Evolutionary conservation across 1,140 invertebrate species (phyloP).

Genomic region (Ips typographus): DNA sequence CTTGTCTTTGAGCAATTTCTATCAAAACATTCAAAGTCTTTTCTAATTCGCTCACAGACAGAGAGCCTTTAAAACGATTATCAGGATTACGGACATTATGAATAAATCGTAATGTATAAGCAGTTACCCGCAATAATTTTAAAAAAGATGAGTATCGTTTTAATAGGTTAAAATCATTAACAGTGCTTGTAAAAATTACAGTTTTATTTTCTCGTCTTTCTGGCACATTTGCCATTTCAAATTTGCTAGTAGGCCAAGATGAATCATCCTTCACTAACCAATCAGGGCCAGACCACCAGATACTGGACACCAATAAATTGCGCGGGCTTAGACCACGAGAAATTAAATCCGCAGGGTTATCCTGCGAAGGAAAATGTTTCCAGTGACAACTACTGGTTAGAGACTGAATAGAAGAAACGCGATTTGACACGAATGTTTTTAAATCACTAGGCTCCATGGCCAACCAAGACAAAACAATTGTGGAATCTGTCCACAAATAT

Average conservation of each 20-base stretch:
- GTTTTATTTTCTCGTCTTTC: neutral
- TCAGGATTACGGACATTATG: neutral
- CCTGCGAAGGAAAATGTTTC: constrained; percentile 44
- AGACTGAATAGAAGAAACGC: constrained; percentile 32
- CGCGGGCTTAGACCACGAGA: constrained; percentile 47
- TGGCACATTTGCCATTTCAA: no score
- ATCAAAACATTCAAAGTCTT: no score
- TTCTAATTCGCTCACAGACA: no score
- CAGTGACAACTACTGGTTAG: constrained; percentile 43
- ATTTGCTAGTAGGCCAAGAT: neutral
- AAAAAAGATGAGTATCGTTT: neutral
- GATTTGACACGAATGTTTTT: constrained; percentile 35
- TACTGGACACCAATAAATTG: neutral
- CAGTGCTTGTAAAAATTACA: neutral
- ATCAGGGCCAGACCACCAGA: constrained; percentile 29
- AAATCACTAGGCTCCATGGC: constrained; percentile 12
- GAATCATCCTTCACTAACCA: neutral
- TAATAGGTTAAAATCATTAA: neutral
- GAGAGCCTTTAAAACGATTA: no score
- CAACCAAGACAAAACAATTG: constrained; percentile 36
- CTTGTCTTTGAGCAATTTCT: neutral
- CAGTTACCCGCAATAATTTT: neutral
- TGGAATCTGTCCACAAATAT: constrained; percentile 36
- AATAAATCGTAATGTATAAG: constrained; percentile 3
- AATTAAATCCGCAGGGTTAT: no score